phyloP scores from a whole-genome alignment of 2,113 vertebrate genomes.

The Corythornis cristatus region DNA sequence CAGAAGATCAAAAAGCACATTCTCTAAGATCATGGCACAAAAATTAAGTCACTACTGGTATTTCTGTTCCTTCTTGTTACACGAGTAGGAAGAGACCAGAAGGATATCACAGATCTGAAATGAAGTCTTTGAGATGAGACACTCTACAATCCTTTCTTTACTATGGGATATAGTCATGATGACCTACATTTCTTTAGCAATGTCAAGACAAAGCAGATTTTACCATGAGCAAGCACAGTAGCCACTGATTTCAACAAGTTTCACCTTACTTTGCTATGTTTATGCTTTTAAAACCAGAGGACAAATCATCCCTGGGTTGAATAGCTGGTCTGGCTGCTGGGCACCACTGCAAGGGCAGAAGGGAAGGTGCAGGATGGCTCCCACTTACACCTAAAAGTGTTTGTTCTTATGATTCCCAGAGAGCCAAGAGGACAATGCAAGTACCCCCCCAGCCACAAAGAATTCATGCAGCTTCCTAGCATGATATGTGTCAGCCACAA shows the following conservation, averaged over 20 bases:
- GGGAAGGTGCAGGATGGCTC: not conserved
- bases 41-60: not conserved
- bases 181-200: not conserved
- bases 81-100: not conserved
- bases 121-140: not conserved
- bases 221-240: not conserved
- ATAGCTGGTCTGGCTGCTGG: not conserved
- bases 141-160: not conserved
- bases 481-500: not conserved
- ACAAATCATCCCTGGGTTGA: not conserved
- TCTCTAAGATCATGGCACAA: not conserved
- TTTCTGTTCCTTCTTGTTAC: not conserved
- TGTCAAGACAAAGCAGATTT: not conserved
- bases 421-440: not conserved
- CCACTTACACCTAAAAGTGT: not conserved
- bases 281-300: not conserved
- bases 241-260: not conserved
- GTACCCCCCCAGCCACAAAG: not conserved
- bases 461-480: not conserved
- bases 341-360: not conserved
- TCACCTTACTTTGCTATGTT: not conserved
- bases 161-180: not conserved
- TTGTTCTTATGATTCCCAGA: not conserved
- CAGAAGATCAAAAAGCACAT: not conserved
- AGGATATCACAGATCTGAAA: not conserved